A percentile compares a stretch with the other conserved stretches of the same genome.
Evolutionary conservation across 2,797 vertebrate genomes (phyloP).

Genomic region (Urocyon cinereoargenteus): DNA sequence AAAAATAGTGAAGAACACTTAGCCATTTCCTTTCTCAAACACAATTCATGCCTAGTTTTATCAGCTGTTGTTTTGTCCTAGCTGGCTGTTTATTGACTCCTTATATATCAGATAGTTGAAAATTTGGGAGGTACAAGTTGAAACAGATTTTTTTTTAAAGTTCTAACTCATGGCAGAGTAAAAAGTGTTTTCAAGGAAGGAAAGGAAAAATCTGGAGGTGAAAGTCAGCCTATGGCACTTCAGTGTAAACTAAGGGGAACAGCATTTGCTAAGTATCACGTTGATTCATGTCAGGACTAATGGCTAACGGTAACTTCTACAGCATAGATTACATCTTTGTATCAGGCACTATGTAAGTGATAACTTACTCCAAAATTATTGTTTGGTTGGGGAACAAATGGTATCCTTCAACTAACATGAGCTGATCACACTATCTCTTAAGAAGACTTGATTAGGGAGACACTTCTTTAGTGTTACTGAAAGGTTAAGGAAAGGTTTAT

Average conservation of each 20-base stretch:
- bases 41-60: not conserved
- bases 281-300: not conserved
- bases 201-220: not conserved
- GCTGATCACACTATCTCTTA: not conserved
- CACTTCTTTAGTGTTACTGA: not conserved
- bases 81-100: not conserved
- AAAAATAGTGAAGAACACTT: constrained; percentile 10
- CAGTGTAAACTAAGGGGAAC: not conserved
- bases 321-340: not conserved
- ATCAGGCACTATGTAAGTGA: not conserved
- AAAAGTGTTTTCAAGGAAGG: constrained; percentile 12
- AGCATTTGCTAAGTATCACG: not conserved
- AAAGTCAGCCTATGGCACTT: not conserved
- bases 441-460: not conserved
- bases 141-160: not conserved
- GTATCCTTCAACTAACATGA: constrained; percentile 14
- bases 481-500: not conserved
- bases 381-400: not conserved
- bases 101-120: not conserved
- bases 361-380: not conserved
- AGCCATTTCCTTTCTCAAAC: constrained; percentile 15
- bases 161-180: not conserved
- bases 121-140: not conserved
- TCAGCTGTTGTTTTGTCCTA: not conserved
- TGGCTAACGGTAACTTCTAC: not conserved